Conservation (phyloP, 2,113 vertebrate genomes). For the Mystacornis crossleyi region DNA sequence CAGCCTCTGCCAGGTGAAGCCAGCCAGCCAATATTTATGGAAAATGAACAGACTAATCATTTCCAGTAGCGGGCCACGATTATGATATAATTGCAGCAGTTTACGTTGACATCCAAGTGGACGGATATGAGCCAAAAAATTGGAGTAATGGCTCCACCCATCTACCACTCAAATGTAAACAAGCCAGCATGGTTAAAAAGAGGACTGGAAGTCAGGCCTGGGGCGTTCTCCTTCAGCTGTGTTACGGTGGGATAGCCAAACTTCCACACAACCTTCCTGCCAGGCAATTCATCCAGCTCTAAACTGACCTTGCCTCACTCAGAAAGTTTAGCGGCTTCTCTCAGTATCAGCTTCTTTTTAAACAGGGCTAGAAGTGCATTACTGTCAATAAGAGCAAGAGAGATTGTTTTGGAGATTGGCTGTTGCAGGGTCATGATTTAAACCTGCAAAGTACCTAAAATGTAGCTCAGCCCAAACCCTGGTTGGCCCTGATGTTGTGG, state of each 20-base stretch:
- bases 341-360: background rate
- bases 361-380: background rate
- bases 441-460: background rate
- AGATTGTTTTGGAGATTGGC: background rate
- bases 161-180: constrained; percentile 48
- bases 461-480: background rate
- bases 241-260: background rate
- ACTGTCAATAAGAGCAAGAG: background rate
- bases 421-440: background rate
- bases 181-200: constrained; percentile 20
- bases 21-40: constrained; percentile 53
- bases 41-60: constrained; percentile 45
- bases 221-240: background rate
- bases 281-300: background rate
- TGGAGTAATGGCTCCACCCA: constrained; percentile 60
- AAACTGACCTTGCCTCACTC: background rate
- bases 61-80: constrained; percentile 60
- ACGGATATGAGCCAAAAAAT: constrained; percentile 45
- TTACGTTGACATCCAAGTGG: constrained; percentile 46
- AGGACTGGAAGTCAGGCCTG: constrained; percentile 9
- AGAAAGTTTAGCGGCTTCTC: background rate
- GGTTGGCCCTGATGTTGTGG: background rate
- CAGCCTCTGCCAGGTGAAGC: constrained; percentile 61
- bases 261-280: background rate
- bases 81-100: constrained; percentile 61